phyloP scores from a whole-genome alignment of 2,113 vertebrate species.

The Grammomys dolichurus region DNA sequence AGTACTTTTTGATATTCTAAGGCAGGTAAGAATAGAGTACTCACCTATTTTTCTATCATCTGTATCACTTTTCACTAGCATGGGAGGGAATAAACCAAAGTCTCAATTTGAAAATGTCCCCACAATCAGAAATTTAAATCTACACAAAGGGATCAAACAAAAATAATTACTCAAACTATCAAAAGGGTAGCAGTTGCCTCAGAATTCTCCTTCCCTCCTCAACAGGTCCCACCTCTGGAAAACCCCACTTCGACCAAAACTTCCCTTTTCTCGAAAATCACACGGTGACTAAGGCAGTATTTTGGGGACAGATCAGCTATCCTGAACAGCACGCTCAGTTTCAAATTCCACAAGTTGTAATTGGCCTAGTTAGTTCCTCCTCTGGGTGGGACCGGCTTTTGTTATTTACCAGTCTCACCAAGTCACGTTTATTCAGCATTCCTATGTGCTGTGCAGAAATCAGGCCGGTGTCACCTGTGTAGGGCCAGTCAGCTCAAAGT shows the following conservation, averaged over 20 bases:
- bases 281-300: not conserved
- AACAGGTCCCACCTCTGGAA: not conserved
- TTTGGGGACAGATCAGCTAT: not conserved
- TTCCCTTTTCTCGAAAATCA: not conserved
- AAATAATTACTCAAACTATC: not conserved
- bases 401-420: not conserved
- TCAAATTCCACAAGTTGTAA: not conserved
- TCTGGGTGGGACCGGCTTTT: not conserved
- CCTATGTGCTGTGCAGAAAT: not conserved
- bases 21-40: not conserved
- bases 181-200: not conserved
- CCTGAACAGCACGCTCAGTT: fast-evolving
- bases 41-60: not conserved
- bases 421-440: not conserved
- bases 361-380: slow-evolving; percentile 40
- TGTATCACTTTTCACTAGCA: not conserved
- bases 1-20: not conserved
- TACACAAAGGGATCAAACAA: not conserved
- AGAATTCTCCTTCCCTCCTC: not conserved
- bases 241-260: not conserved
- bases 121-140: not conserved
- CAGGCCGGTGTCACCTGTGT: not conserved
- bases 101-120: not conserved
- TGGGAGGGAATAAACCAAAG: not conserved
- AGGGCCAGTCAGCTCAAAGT: not conserved